phyloP scores from a whole-genome alignment of 2,113 vertebrate species.

The Gymnogyps californianus region DNA sequence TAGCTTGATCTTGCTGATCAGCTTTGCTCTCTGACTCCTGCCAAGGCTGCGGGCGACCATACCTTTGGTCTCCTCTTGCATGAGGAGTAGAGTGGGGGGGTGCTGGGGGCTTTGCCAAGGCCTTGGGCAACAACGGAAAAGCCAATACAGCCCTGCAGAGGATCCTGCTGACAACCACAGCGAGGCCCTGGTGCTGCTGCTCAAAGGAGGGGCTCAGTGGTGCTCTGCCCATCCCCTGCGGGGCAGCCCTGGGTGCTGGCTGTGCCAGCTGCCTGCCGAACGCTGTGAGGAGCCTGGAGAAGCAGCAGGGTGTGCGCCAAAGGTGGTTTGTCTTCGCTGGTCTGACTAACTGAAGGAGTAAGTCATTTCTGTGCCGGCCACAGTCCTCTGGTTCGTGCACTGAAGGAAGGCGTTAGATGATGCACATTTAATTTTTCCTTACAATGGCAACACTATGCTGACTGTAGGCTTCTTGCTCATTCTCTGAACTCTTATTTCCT shows the following conservation, averaged over 20 bases:
- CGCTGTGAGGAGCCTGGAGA: background rate
- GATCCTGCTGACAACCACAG: accelerated
- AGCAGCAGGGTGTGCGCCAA: accelerated
- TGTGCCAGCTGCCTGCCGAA: background rate
- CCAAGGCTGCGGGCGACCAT: accelerated
- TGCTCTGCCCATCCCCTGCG: background rate
- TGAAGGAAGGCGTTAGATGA: accelerated
- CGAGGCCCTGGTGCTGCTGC: background rate
- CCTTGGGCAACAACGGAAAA: background rate
- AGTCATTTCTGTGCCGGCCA: accelerated
- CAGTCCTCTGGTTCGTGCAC: accelerated
- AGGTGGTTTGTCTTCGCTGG: background rate
- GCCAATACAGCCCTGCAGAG: background rate
- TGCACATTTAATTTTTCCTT: accelerated
- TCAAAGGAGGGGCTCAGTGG: accelerated
- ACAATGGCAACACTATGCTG: accelerated
- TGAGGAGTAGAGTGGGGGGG: accelerated
- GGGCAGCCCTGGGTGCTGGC: background rate
- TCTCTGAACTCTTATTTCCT: background rate
- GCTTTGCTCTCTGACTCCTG: accelerated
- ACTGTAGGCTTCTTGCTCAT: accelerated
- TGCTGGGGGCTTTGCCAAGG: accelerated
- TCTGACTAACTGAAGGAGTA: background rate
- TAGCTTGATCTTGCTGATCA: too few species aligned
- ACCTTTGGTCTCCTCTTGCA: accelerated